phyloP scores from a whole-genome alignment of 2,797 vertebrate species.

The Phoxinus dragarum region DNA sequence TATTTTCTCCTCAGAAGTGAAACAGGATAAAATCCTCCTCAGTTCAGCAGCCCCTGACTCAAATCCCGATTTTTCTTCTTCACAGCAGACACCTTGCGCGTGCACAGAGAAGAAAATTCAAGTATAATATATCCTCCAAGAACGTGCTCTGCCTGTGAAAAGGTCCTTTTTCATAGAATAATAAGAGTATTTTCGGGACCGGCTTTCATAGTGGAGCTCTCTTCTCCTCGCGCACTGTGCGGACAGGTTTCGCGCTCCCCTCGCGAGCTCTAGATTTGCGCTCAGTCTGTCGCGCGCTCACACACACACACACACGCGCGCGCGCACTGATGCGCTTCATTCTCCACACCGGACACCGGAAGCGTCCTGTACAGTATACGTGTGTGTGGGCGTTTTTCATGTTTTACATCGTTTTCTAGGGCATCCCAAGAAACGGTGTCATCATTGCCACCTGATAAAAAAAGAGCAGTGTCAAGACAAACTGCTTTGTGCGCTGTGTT shows the following conservation, averaged over 20 bases:
- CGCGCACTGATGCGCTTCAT: no score
- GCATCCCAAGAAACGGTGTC: conserved; percentile 22
- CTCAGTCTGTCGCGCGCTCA: conserved; percentile 41
- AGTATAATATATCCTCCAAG: conserved; percentile 20
- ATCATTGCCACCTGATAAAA: conserved; percentile 7
- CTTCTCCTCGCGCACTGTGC: conserved; percentile 38
- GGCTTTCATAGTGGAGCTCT: conserved; percentile 7
- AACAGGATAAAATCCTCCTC: conserved; percentile 50
- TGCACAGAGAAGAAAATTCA: background rate
- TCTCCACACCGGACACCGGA: conserved; percentile 45
- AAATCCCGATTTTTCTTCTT: conserved; percentile 25
- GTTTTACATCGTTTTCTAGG: conserved; percentile 25
- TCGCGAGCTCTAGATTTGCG: conserved; percentile 46
- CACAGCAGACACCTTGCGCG: conserved; percentile 29
- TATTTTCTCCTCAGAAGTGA: conserved; percentile 42
- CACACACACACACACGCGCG: no score
- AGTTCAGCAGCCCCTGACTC: conserved; percentile 40
- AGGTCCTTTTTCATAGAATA: conserved; percentile 22
- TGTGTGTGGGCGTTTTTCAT: background rate
- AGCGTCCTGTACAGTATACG: conserved; percentile 13
- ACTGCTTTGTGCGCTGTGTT: conserved; percentile 1
- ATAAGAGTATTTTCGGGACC: conserved; percentile 2
- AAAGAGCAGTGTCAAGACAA: background rate
- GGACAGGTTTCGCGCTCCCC: conserved; percentile 49
- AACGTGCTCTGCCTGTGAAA: background rate